Evolutionary conservation across 2,113 vertebrate genomes (phyloP).

Genomic region (Tachuris rubrigastra): DNA sequence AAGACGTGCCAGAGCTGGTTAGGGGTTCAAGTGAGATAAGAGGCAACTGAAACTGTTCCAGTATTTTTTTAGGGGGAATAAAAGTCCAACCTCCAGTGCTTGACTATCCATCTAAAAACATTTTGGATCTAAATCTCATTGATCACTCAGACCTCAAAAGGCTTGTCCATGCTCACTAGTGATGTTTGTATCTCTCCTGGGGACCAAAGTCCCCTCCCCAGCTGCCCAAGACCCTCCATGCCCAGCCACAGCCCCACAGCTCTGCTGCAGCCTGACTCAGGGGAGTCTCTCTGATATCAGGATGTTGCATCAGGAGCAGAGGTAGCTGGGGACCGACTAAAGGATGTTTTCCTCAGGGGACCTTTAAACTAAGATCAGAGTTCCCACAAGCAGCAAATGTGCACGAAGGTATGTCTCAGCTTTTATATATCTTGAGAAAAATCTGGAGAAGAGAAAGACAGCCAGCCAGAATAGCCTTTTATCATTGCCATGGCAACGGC

Average conservation of each 20-base stretch:
- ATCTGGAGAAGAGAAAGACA: not conserved
- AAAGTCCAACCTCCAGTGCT: not conserved
- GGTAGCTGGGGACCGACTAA: not conserved
- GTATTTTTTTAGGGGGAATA: not conserved
- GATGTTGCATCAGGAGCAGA: not conserved
- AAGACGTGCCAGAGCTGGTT: not conserved
- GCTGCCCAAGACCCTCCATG: not conserved
- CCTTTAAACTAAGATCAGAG: not conserved
- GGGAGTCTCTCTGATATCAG: accelerated
- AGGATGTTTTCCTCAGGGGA: not conserved
- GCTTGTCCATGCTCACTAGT: not conserved
- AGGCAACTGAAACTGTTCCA: not conserved
- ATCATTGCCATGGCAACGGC: not conserved
- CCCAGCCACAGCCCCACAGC: not conserved
- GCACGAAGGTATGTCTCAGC: not conserved
- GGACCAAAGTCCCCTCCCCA: not conserved
- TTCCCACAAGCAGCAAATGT: not conserved
- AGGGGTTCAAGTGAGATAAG: not conserved
- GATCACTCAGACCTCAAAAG: not conserved
- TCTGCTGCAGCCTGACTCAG: accelerated
- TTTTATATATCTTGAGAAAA: not conserved
- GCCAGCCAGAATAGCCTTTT: not conserved
- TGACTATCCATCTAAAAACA: not conserved
- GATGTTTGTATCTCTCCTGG: not conserved
- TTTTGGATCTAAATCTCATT: not conserved